phyloP scores from a whole-genome alignment of 2,888 invertebrate genomes.

The Choristoneura rosaceana region DNA sequence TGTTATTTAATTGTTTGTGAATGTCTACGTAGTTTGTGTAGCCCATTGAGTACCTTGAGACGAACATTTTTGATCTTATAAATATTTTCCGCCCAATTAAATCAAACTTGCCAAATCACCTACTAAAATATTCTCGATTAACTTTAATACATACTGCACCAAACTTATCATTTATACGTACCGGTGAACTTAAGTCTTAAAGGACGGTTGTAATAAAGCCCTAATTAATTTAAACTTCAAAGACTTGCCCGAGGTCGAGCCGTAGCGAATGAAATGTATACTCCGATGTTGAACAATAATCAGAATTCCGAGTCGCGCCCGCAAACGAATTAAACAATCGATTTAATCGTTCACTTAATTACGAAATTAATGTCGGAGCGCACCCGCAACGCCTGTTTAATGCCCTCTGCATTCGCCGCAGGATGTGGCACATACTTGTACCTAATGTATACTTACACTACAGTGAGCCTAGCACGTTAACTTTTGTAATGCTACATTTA shows the following conservation, averaged over 20 bases:
- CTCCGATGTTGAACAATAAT: slow-evolving; percentile 53
- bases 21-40: no score
- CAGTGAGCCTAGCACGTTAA: not conserved
- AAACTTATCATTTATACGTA: no score
- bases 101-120: no score
- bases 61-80: no score
- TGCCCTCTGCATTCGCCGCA: slow-evolving; percentile 52
- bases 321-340: slow-evolving; percentile 75
- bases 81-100: no score
- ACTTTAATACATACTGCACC: no score
- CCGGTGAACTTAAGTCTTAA: no score
- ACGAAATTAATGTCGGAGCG: slow-evolving; percentile 72
- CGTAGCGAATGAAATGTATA: slow-evolving; percentile 30
- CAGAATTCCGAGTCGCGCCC: slow-evolving; percentile 57
- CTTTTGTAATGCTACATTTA: not conserved
- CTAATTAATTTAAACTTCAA: no score
- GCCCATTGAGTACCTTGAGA: no score
- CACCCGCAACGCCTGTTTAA: slow-evolving; percentile 52
- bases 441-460: slow-evolving; percentile 1
- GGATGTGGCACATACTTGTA: not conserved
- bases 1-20: not conserved
- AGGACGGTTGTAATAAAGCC: no score
- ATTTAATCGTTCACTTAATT: slow-evolving; percentile 76
- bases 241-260: not conserved
- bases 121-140: no score